Percentiles rank a stretch among this genome's conserved stretches.
Evolutionary conservation across 2,113 vertebrate genomes (phyloP).

Genomic region (Forbesichthys papilliferus): DNA sequence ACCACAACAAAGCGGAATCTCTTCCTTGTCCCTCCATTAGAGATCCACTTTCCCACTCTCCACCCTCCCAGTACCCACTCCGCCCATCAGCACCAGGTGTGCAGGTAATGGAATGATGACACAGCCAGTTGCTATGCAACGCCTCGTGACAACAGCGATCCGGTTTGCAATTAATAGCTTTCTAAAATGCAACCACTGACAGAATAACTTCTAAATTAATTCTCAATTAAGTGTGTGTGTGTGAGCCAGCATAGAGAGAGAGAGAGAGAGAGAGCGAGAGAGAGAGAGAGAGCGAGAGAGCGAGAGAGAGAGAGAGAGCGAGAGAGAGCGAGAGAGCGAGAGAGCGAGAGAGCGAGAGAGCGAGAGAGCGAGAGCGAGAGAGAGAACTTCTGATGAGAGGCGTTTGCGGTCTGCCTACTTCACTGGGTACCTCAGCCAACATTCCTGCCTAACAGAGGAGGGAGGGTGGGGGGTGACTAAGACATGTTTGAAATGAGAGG

Average conservation of each 20-base stretch:
- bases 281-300: not conserved
- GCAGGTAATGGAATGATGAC: constrained; percentile 7
- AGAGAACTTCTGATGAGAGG: constrained; percentile 77
- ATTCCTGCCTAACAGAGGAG: constrained; percentile 63
- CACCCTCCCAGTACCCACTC: constrained; percentile 21
- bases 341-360: not conserved
- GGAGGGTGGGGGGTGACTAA: constrained; percentile 15
- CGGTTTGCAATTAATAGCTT: not conserved
- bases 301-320: not conserved
- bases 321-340: not conserved
- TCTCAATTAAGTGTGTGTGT: constrained; percentile 7
- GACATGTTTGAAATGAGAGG: constrained; percentile 25
- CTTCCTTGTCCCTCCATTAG: too few species aligned
- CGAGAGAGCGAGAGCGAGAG: constrained; percentile 49
- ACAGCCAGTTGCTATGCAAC: not conserved
- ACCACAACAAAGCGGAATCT: too few species aligned
- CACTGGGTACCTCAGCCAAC: constrained; percentile 68
- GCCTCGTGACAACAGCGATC: not conserved
- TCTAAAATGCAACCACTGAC: not conserved
- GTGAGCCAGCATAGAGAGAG: constrained; percentile 11
- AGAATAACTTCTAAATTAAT: not conserved
- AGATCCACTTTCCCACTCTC: too few species aligned
- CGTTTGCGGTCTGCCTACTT: constrained; percentile 80
- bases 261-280: constrained; percentile 58
- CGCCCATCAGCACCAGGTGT: constrained; percentile 45